A percentile compares a stretch with the other conserved stretches of the same genome.
These are phyloP conservation scores for Sebastes minor DNA, from an alignment of 2,797 vertebrate genomes.

Conservation along the genomic window DNA sequence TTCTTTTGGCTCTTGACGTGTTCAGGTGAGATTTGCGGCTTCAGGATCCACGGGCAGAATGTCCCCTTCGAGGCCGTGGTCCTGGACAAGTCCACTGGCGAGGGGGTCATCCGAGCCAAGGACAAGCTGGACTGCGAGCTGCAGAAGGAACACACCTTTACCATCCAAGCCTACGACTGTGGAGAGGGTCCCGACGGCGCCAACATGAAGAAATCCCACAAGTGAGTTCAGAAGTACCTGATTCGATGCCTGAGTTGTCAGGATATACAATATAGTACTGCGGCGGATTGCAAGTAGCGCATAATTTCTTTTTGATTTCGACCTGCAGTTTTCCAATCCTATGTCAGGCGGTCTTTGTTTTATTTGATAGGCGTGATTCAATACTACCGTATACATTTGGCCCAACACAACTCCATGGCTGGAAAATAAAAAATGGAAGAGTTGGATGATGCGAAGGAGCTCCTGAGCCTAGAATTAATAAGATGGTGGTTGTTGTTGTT, in stretches of 20 bases:
- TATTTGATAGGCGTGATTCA: not conserved
- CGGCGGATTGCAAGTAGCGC: too few species aligned
- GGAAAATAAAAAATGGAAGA: too few species aligned
- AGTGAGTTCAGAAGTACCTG: conserved; percentile 83
- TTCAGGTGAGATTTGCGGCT: conserved; percentile 98
- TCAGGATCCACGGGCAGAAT: conserved; percentile 97
- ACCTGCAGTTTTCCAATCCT: too few species aligned
- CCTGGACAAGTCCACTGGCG: conserved; percentile 96
- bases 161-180: conserved; percentile 97
- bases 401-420: not conserved
- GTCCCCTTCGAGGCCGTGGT: conserved; percentile 98
- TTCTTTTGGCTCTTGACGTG: conserved; percentile 68
- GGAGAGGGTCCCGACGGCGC: conserved; percentile 93
- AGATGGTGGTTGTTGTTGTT: too few species aligned
- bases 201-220: conserved; percentile 96
- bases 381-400: not conserved
- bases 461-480: not conserved
- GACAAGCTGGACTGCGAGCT: conserved; percentile 97
- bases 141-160: conserved; percentile 97
- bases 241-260: not conserved
- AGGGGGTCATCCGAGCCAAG: conserved; percentile 92
- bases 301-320: too few species aligned
- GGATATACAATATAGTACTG: not conserved
- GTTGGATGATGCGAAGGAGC: too few species aligned
- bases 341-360: too few species aligned